Evolutionary conservation across 2,888 invertebrate genomes (phyloP).

Genomic region (Pandemis cinnamomeana): DNA sequence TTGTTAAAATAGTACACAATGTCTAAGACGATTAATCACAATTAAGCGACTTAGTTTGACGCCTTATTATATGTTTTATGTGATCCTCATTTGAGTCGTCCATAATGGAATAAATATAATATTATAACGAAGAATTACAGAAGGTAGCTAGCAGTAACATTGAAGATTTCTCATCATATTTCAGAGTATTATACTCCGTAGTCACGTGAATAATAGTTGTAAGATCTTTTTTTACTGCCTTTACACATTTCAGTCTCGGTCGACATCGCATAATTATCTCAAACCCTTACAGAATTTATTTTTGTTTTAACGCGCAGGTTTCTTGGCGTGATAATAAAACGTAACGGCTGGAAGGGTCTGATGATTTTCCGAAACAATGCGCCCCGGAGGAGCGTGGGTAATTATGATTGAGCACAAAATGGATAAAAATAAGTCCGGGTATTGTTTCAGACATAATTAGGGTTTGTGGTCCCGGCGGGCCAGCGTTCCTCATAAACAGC

Average conservation of each 20-base stretch:
- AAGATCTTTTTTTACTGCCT: background rate
- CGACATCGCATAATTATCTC: background rate
- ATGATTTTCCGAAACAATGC: conserved; percentile 74
- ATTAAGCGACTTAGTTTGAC: background rate
- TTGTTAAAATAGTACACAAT: background rate
- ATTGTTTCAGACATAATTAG: conserved; percentile 83
- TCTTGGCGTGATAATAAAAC: conserved; percentile 55
- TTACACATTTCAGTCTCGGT: background rate
- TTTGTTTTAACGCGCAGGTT: conserved; percentile 35
- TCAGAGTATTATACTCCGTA: background rate
- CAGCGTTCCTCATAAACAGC: conserved; percentile 60
- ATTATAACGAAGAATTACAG: background rate
- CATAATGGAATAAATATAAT: no score
- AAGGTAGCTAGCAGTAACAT: background rate
- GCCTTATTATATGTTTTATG: background rate
- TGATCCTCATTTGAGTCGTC: background rate
- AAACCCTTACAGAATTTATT: background rate
- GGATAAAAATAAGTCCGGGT: conserved; percentile 80
- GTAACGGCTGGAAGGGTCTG: conserved; percentile 55
- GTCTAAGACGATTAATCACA: background rate
- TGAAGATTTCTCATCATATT: background rate
- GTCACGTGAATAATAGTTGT: background rate
- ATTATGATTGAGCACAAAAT: conserved; percentile 84
- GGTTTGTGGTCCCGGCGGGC: conserved; percentile 80
- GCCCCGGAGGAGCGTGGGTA: conserved; percentile 74